Percentiles rank a stretch among this genome's conserved stretches.
Evolutionary conservation across 2,113 vertebrate genomes (phyloP).

Genomic region (Carassius auratus): DNA sequence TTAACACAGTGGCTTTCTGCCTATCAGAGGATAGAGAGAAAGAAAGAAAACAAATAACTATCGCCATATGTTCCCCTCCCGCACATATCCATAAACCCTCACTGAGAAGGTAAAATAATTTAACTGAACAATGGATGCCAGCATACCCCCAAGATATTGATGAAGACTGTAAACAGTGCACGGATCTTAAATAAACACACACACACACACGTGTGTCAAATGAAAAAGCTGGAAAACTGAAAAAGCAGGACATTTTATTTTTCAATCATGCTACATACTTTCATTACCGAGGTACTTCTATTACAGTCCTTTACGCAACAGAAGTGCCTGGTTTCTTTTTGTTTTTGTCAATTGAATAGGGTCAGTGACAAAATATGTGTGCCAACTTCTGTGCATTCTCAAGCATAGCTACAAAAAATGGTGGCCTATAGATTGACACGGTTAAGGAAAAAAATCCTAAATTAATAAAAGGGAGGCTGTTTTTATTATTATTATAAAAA

Average conservation of each 20-base stretch:
- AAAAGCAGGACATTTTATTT: conserved; percentile 2
- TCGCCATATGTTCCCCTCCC: conserved; percentile 50
- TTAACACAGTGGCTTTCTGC: conserved; percentile 49
- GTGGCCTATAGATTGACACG: neutral
- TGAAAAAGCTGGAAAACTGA: too few species aligned
- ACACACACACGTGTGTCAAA: neutral
- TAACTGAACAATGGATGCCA: conserved; percentile 29
- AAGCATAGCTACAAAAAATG: neutral
- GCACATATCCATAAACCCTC: conserved; percentile 40
- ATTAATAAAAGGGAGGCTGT: neutral
- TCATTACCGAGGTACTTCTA: neutral
- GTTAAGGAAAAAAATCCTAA: too few species aligned
- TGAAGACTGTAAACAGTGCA: neutral
- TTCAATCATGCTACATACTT: neutral
- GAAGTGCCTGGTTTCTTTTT: too few species aligned
- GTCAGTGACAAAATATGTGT: too few species aligned
- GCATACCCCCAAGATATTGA: conserved; percentile 26
- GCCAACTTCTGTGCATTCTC: too few species aligned
- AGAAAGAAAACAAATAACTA: conserved; percentile 49
- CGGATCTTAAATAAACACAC: neutral
- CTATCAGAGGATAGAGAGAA: conserved; percentile 32
- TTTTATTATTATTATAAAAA: neutral
- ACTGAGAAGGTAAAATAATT: conserved; percentile 29
- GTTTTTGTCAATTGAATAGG: too few species aligned
- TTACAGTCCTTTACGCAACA: neutral